Conservation (phyloP, 2,888 invertebrate species). For the Dysmachus trigonus region DNA sequence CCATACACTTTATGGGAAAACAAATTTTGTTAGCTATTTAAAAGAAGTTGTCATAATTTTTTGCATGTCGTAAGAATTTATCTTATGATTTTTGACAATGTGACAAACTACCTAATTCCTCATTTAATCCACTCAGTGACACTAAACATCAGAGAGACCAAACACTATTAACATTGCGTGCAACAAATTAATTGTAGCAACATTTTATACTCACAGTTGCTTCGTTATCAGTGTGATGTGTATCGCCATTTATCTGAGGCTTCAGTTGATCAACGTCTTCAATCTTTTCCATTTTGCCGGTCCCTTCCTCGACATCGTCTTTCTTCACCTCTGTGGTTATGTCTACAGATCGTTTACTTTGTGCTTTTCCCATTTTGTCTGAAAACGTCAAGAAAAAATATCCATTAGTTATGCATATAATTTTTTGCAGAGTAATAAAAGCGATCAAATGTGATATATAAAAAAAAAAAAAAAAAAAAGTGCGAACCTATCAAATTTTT, state of each 20-base stretch:
- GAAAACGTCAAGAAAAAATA: constrained; percentile 12
- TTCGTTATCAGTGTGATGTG: constrained; percentile 71
- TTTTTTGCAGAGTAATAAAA: not conserved
- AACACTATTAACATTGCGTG: not conserved
- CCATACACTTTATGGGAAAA: too few species aligned
- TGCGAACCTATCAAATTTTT: not conserved
- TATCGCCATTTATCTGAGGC: constrained; percentile 78
- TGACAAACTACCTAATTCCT: not conserved
- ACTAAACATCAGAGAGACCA: not conserved
- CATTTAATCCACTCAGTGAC: not conserved
- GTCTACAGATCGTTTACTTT: constrained; percentile 88
- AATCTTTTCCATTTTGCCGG: constrained; percentile 80
- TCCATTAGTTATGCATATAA: not conserved
- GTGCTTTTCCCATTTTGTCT: constrained; percentile 80
- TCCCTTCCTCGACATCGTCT: constrained; percentile 70
- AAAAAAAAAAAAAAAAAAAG: not conserved
- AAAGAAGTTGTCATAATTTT: too few species aligned
- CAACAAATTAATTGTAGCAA: not conserved
- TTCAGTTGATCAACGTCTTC: constrained; percentile 78
- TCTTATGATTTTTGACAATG: too few species aligned
- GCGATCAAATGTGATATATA: not conserved
- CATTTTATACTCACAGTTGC: constrained; percentile 66
- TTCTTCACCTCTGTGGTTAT: constrained; percentile 75
- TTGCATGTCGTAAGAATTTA: too few species aligned
- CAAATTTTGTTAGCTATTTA: too few species aligned